phyloP scores from a whole-genome alignment of 2,888 invertebrate genomes.

The Apotomis capreana region DNA sequence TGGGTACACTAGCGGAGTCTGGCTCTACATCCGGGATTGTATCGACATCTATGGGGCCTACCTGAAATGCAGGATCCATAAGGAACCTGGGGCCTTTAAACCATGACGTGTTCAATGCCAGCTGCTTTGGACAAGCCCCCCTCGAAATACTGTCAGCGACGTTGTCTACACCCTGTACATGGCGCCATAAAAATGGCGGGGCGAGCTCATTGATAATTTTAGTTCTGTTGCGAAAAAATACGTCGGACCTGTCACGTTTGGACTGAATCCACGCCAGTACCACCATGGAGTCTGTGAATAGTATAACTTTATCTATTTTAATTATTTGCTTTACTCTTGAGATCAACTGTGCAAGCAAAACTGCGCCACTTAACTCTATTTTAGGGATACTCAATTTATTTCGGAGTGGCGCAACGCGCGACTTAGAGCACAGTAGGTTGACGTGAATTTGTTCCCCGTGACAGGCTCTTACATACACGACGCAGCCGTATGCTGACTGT shows the following conservation, averaged over 20 bases:
- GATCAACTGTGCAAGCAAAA: neutral
- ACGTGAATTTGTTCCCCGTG: slow-evolving; percentile 2
- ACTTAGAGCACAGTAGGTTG: neutral
- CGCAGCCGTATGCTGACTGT: no score
- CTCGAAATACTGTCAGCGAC: no score
- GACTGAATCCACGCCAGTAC: neutral
- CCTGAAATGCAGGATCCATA: no score
- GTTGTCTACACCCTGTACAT: neutral
- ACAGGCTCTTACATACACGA: no score
- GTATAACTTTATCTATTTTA: neutral
- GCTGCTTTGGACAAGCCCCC: no score
- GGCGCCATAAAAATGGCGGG: neutral
- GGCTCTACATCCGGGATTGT: no score
- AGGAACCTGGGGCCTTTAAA: no score
- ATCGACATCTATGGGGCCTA: no score
- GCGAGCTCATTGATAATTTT: neutral
- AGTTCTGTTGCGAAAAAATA: slow-evolving; percentile 1
- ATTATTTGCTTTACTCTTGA: neutral
- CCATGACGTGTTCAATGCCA: no score
- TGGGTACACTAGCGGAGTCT: no score
- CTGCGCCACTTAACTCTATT: neutral
- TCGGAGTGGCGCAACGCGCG: neutral
- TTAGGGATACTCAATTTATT: neutral
- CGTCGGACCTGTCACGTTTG: neutral
- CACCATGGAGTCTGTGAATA: neutral